Conservation (phyloP, 2,113 vertebrate genomes). For the Austrofundulus limnaeus region DNA sequence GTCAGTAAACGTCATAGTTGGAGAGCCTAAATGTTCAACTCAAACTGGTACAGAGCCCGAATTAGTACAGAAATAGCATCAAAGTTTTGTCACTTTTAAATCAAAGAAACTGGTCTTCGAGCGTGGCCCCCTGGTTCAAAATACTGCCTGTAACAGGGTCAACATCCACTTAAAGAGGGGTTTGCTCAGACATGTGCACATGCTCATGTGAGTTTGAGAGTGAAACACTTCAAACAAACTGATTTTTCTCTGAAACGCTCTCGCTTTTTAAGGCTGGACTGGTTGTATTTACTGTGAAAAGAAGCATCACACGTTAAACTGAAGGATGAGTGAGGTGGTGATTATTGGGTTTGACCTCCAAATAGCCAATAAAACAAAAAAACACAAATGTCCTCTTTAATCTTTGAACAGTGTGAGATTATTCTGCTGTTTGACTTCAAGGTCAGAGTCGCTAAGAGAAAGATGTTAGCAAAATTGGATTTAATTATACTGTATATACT, state of each 20-base stretch:
- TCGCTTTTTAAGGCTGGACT: background rate
- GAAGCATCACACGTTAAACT: background rate
- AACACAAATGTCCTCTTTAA: constrained; percentile 48
- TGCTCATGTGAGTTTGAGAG: too few species aligned
- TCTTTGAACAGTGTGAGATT: constrained; percentile 52
- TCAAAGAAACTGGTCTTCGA: background rate
- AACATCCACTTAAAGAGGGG: too few species aligned
- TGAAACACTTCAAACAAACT: constrained; percentile 3
- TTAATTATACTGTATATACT: too few species aligned
- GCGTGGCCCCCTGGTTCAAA: background rate
- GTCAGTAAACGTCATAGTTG: too few species aligned
- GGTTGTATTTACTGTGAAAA: background rate
- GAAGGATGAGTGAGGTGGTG: constrained; percentile 42
- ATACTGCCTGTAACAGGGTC: background rate
- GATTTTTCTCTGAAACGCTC: too few species aligned
- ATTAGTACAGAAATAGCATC: background rate
- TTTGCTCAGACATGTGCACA: too few species aligned
- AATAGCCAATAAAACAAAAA: constrained; percentile 25
- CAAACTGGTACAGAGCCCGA: too few species aligned
- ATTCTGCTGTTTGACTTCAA: constrained; percentile 30
- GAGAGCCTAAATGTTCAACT: background rate
- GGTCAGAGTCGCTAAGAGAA: constrained; percentile 12
- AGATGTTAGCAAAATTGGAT: too few species aligned
- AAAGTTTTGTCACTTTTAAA: background rate
- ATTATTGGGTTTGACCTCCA: constrained; percentile 67